Conservation (phyloP, 2,113 vertebrate species). For the Lepus europaeus region DNA sequence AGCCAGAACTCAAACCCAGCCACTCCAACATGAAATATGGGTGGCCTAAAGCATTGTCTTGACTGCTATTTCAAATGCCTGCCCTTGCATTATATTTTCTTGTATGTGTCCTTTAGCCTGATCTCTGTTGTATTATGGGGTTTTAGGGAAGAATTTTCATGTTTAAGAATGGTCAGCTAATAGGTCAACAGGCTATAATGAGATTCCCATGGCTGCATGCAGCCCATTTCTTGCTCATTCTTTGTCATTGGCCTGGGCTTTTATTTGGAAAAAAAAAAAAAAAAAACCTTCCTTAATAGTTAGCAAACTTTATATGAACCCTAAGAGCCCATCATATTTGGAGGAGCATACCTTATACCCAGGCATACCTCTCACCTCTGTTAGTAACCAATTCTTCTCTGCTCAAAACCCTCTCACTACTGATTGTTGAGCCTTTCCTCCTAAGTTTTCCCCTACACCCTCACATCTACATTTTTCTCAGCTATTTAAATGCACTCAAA, state of each 20-base stretch:
- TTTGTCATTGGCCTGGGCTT: not conserved
- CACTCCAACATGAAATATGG: too few species aligned
- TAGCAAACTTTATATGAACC: not conserved
- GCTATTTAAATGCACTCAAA: not conserved
- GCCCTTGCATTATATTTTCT: not conserved
- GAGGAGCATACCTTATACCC: not conserved
- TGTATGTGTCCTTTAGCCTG: too few species aligned
- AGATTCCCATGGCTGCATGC: fast-evolving
- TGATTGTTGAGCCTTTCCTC: not conserved
- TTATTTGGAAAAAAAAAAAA: not conserved
- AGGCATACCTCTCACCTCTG: not conserved
- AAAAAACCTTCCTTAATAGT: not conserved
- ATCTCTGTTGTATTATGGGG: not conserved
- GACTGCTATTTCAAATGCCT: too few species aligned
- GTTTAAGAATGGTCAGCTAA: not conserved
- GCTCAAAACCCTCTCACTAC: not conserved
- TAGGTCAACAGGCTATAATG: not conserved
- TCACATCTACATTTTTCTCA: not conserved
- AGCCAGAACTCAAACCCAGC: too few species aligned
- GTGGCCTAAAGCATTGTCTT: too few species aligned
- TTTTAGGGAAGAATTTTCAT: not conserved
- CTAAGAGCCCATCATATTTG: not conserved
- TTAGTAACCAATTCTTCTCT: not conserved
- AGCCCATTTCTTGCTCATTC: not conserved
- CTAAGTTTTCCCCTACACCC: not conserved